Conservation (phyloP, 2,797 vertebrate species). For the Hemitrygon akajei region DNA sequence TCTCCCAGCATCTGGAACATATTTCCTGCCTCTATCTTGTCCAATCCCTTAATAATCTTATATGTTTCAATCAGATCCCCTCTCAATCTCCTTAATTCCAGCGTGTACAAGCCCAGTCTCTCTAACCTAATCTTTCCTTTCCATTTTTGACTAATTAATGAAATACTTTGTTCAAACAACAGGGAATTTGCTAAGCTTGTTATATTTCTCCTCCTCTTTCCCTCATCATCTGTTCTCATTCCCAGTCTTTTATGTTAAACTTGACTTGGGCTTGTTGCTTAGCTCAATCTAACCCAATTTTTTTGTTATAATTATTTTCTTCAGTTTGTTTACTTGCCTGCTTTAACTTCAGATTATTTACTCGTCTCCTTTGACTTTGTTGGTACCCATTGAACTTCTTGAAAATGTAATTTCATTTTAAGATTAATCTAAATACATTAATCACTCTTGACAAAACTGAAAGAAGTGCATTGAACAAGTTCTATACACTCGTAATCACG, state of each 20-base stretch:
- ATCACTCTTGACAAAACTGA: background rate
- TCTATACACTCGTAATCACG: background rate
- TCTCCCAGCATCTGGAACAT: no score
- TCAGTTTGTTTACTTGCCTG: background rate
- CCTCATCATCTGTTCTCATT: background rate
- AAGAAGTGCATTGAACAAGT: background rate
- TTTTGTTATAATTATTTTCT: background rate
- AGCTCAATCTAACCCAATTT: background rate
- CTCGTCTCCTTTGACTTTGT: background rate
- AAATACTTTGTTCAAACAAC: background rate
- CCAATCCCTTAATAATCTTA: no score
- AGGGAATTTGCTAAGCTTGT: background rate
- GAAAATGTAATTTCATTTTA: background rate
- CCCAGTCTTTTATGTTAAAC: background rate
- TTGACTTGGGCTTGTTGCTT: background rate
- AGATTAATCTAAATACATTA: background rate
- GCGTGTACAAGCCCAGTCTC: no score
- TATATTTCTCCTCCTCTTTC: background rate
- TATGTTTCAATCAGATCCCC: no score
- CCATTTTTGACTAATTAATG: background rate
- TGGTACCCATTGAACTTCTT: background rate
- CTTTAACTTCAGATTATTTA: background rate
- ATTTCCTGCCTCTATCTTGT: no score
- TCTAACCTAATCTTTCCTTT: no score
- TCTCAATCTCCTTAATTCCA: no score